Evolutionary conservation across 2,797 vertebrate species (phyloP).

Genomic region (Oryzias dopingdopingensis): DNA sequence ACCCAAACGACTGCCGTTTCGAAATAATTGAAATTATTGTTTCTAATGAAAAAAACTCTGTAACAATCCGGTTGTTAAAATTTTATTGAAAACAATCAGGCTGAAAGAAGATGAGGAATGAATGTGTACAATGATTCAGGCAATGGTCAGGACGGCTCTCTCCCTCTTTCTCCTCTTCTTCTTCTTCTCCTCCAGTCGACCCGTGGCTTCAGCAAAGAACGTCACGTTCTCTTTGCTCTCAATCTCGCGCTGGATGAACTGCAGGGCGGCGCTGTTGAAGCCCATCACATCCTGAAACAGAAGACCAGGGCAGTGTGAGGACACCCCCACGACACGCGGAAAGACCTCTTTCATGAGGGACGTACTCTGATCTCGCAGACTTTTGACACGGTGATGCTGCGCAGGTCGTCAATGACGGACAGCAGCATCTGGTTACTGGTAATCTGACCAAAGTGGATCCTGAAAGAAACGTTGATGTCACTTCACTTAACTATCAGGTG

Average conservation of each 20-base stretch:
- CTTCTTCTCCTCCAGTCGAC: constrained; percentile 84
- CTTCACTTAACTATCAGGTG: neutral
- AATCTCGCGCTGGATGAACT: constrained; percentile 90
- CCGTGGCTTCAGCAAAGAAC: constrained; percentile 93
- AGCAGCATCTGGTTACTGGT: constrained; percentile 93
- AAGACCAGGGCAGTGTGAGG: neutral
- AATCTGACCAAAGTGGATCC: constrained; percentile 95
- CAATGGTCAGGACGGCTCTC: constrained; percentile 83
- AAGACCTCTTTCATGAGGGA: constrained; percentile 1
- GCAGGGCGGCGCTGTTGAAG: constrained; percentile 91
- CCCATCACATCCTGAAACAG: constrained; percentile 86
- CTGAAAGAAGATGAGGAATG: neutral
- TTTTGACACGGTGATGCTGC: constrained; percentile 87
- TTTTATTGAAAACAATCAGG: neutral
- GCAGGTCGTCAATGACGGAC: constrained; percentile 87
- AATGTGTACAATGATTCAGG: constrained; percentile 60
- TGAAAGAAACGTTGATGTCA: constrained; percentile 46
- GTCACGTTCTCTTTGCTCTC: constrained; percentile 90
- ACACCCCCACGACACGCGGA: neutral
- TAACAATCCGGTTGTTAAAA: too few species aligned
- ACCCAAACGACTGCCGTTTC: too few species aligned
- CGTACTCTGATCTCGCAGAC: constrained; percentile 88
- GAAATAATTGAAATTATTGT: too few species aligned
- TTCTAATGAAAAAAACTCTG: too few species aligned
- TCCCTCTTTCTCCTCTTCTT: constrained; percentile 88